Conservation (phyloP, 2,888 invertebrate genomes). For the Scaptomyza cyrtandrae region DNA sequence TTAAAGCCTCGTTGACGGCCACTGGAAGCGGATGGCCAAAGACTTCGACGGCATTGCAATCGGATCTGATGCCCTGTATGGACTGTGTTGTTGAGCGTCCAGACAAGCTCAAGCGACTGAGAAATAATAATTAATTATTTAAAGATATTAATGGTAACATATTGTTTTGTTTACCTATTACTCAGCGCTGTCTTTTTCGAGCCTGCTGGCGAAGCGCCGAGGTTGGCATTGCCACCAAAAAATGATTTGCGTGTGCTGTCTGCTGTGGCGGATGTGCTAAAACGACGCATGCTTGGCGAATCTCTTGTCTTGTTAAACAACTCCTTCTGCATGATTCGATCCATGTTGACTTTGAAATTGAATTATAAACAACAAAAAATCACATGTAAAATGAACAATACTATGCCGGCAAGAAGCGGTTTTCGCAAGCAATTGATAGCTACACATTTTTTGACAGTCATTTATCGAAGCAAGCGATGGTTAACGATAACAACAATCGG, state of each 20-base stretch:
- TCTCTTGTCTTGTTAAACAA: conserved; percentile 69
- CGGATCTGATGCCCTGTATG: conserved; percentile 91
- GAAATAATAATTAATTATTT: background rate
- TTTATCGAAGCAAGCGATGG: background rate
- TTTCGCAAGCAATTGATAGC: conserved; percentile 17
- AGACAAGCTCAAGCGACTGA: conserved; percentile 86
- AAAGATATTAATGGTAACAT: background rate
- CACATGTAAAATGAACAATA: conserved; percentile 50
- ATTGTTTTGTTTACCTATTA: conserved; percentile 56
- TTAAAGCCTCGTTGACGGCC: conserved; percentile 94
- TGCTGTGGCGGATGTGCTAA: conserved; percentile 62
- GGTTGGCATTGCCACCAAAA: conserved; percentile 63
- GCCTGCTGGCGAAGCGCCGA: conserved; percentile 35
- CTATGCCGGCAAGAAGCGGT: conserved; percentile 33
- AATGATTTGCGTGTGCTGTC: conserved; percentile 73
- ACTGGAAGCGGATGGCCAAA: conserved; percentile 94
- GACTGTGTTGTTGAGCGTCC: conserved; percentile 88
- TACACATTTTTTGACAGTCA: too few species aligned
- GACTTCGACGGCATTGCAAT: conserved; percentile 90
- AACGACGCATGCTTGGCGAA: conserved; percentile 69
- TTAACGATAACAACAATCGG: background rate
- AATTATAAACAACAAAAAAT: conserved; percentile 42
- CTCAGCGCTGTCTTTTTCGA: conserved; percentile 71
- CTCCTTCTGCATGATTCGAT: conserved; percentile 72
- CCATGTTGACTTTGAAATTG: conserved; percentile 31